Conservation (phyloP, 2,113 vertebrate species). For the Nansenia antarctica region DNA sequence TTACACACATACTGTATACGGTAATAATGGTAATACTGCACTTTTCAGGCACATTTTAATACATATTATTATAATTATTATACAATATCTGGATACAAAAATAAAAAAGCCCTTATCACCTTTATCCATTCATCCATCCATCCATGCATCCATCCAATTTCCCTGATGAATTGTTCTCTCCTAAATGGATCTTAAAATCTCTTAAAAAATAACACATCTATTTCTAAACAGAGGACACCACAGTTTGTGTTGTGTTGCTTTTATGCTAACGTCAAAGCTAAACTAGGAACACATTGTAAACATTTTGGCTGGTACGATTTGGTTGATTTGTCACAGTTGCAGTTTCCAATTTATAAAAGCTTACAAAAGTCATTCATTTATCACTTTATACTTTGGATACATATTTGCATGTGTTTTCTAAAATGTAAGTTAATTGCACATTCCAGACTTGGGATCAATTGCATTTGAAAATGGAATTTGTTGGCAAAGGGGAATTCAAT, state of each 20-base stretch:
- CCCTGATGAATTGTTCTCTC: slow-evolving; percentile 28
- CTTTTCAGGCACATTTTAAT: slow-evolving; percentile 23
- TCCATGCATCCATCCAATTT: slow-evolving; percentile 15
- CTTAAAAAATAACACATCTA: not conserved
- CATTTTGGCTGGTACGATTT: slow-evolving; percentile 27
- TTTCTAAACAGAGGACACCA: slow-evolving; percentile 16
- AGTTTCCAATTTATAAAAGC: slow-evolving; percentile 25
- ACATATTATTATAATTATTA: slow-evolving; percentile 32
- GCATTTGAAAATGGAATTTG: not conserved
- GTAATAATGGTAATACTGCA: slow-evolving; percentile 51
- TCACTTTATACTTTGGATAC: not conserved
- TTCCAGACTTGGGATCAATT: not conserved
- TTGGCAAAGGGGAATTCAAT: not conserved
- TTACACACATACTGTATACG: slow-evolving; percentile 18
- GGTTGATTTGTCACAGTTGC: slow-evolving; percentile 28
- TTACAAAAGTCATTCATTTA: slow-evolving; percentile 16
- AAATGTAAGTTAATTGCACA: not conserved
- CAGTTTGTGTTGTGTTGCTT: slow-evolving; percentile 28
- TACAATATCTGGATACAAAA: slow-evolving; percentile 20
- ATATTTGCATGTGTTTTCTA: not conserved
- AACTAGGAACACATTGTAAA: slow-evolving; percentile 31
- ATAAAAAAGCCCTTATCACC: slow-evolving; percentile 15
- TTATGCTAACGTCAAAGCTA: not conserved
- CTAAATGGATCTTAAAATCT: not conserved
- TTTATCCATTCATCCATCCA: slow-evolving; percentile 6